phyloP scores from a whole-genome alignment of 2,797 vertebrate genomes.

The Amblyraja radiata region DNA sequence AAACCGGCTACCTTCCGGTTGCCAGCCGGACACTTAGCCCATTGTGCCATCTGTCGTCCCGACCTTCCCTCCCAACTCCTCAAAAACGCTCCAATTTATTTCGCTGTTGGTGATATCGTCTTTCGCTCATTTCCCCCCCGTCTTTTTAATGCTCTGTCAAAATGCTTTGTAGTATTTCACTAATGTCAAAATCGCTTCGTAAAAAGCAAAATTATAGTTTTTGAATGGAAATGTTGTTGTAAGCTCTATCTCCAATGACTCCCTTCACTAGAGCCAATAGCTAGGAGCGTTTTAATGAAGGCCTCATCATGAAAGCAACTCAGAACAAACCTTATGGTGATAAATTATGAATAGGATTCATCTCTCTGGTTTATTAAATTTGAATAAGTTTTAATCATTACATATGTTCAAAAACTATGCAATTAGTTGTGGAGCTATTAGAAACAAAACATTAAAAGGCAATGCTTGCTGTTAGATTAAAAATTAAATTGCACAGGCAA shows the following conservation, averaged over 20 bases:
- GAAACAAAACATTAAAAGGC: background rate
- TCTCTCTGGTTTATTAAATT: conserved; percentile 7
- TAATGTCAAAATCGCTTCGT: background rate
- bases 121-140: background rate
- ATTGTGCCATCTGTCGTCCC: no score
- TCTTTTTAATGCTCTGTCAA: background rate
- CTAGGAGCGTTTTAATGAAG: background rate
- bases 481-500: background rate
- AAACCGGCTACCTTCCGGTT: no score
- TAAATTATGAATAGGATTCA: conserved; percentile 18
- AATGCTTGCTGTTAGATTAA: conserved; percentile 5
- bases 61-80: background rate
- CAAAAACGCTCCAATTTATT: background rate
- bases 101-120: background rate
- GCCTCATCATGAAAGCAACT: background rate
- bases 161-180: background rate
- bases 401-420: conserved; percentile 2
- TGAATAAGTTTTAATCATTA: conserved; percentile 30
- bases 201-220: background rate
- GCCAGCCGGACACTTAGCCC: no score
- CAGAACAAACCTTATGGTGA: background rate
- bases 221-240: background rate
- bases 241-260: background rate
- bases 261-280: background rate
- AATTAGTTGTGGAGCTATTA: background rate